Conservation (phyloP, 2,113 vertebrate genomes). For the Marmota flaviventris region DNA sequence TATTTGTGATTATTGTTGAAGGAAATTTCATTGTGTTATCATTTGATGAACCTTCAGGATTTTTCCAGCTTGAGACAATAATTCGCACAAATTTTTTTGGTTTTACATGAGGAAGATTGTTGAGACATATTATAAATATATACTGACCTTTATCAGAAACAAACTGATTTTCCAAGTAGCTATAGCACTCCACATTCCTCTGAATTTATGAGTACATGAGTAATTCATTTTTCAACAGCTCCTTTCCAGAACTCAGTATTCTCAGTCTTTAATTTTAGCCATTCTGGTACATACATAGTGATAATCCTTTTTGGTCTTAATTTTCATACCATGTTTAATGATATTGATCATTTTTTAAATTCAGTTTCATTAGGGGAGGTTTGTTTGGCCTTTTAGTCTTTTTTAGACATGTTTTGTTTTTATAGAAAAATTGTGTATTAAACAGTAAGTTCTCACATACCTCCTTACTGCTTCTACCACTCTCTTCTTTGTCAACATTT, state of each 20-base stretch:
- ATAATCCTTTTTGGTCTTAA: neutral
- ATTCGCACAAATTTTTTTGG: neutral
- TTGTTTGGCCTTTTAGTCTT: neutral
- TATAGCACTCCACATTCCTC: neutral
- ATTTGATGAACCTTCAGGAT: neutral
- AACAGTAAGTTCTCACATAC: neutral
- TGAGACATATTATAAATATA: neutral
- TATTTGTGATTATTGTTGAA: neutral
- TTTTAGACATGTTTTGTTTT: neutral
- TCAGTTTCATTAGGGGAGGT: neutral
- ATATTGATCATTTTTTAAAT: neutral
- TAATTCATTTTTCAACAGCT: neutral
- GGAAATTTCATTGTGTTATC: neutral
- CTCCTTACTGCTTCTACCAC: neutral
- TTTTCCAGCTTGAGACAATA: neutral
- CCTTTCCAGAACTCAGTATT: neutral
- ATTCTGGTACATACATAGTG: neutral
- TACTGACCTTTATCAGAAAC: conserved; percentile 21
- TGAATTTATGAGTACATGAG: neutral
- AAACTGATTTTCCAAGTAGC: conserved; percentile 32
- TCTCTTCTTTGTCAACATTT: neutral
- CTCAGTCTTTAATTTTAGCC: neutral
- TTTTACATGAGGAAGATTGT: neutral
- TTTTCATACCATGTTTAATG: neutral
- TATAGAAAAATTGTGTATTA: neutral